Evolutionary conservation across 2,113 vertebrate species (phyloP), one percentile per base, ranked within the genome.

Genomic region (Antechinus flavipes): DNA sequence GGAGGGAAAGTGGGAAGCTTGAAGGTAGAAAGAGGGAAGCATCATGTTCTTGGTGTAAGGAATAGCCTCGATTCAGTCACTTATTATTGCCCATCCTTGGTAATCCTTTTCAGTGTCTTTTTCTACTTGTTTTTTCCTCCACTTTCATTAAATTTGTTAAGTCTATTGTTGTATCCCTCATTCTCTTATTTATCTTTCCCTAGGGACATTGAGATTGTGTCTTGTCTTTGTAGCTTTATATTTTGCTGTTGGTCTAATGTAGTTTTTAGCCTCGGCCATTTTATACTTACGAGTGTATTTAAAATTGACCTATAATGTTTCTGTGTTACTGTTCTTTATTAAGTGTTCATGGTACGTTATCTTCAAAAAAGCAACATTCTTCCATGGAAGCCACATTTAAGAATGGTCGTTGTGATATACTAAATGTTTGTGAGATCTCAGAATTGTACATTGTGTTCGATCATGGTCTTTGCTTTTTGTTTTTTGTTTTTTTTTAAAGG

Each of bases 401-500:
- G 89, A 95, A 90, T 35, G 26, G 8, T 11, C 61, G 54, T 22
- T 55, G 11, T 93, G 27, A 56, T 95, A 3, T n/a, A 46, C 52
- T 76, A 89, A 89, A 26, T 92, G 22, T 53, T 30, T 92, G 8
- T 93, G 49, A 90, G 27, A 61, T 94, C 54, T 76, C 25, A 27
- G 30, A 16, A 7, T 84, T 46, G 25, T 23, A 19, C 23, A 11
- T 94, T 92, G 7, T 95, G 16, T 96, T 94, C 93, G 94, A 93
- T 94, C 25, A 50, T 91, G 16, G 23, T 46, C 94, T 58, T n/a
- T 58, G 46, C 49, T 49, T 49, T 49, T 49, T 49, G 0, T 6
- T 49, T 49, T 49, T 49, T 30, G 94, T 94, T 90, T 55, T 95
- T 89, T 97, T 98, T 97, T 91, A 95, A 97, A 99, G 99, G 99